These are phyloP conservation scores for Orbicella faveolata DNA, from an alignment of 64 coral and sea anemone species.

Conservation along the genomic window DNA sequence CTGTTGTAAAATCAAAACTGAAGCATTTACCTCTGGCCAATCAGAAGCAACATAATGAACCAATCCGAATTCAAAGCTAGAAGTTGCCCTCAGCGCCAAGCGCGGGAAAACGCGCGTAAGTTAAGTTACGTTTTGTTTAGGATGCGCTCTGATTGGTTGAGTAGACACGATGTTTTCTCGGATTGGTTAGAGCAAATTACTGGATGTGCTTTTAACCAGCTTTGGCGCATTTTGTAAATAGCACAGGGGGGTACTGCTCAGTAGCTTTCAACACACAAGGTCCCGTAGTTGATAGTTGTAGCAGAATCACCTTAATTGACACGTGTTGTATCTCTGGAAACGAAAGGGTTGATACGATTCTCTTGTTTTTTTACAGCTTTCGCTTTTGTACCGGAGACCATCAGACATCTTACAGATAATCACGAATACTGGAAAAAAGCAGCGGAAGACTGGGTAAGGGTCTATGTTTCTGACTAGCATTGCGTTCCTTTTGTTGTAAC, in stretches of 20 bases:
- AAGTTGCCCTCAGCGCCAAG: too few species aligned
- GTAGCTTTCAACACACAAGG: neutral
- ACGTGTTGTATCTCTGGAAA: neutral
- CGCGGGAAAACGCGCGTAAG: too few species aligned
- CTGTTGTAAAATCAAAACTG: neutral
- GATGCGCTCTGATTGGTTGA: too few species aligned
- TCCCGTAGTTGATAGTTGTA: too few species aligned
- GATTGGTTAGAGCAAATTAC: too few species aligned
- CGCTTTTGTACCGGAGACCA: conserved; percentile 98
- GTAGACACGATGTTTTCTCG: too few species aligned
- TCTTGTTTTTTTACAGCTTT: conserved; percentile 70
- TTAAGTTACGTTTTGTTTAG: too few species aligned
- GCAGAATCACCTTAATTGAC: too few species aligned
- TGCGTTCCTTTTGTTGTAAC: neutral
- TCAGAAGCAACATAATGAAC: neutral
- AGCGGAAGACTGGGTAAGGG: conserved; percentile 89
- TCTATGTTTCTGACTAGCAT: neutral
- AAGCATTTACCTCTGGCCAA: neutral
- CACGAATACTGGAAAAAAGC: conserved; percentile 98
- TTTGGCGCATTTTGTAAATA: too few species aligned
- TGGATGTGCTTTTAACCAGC: too few species aligned
- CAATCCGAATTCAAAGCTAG: neutral
- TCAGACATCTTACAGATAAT: conserved; percentile 96
- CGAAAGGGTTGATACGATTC: neutral
- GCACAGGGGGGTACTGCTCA: neutral